Evolutionary conservation across 1,140 invertebrate species (phyloP).

Genomic region (Philotrypesis tridentata): DNA sequence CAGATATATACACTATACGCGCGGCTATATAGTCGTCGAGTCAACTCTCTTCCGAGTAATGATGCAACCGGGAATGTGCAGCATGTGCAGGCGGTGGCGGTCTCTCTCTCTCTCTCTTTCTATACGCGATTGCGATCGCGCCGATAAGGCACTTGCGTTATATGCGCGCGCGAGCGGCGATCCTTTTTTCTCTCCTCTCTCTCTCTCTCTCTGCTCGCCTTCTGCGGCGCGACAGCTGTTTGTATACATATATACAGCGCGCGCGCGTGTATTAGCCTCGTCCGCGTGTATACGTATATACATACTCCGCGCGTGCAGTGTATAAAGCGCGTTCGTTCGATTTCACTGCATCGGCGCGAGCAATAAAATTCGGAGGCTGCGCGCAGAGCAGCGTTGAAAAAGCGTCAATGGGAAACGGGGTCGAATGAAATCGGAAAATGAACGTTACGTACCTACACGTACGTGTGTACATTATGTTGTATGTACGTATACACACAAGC

Average conservation of each 20-base stretch:
- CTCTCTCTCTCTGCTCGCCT: background rate
- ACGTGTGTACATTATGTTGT: background rate
- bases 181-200: constrained; percentile 2
- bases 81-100: constrained; percentile 30
- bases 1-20: background rate
- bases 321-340: background rate
- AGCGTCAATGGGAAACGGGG: background rate
- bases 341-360: background rate
- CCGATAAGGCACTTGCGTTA: constrained; percentile 29
- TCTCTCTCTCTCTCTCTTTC: background rate
- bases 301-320: background rate
- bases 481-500: too few relatives aligned
- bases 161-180: background rate
- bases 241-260: background rate
- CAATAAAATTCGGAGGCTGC: background rate
- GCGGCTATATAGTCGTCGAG: background rate
- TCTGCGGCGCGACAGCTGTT: constrained; percentile 13
- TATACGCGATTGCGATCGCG: constrained; percentile 13
- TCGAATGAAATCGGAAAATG: background rate
- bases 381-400: background rate
- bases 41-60: constrained; percentile 48
- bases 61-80: constrained; percentile 45
- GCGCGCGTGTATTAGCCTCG: too few relatives aligned
- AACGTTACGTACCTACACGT: background rate
- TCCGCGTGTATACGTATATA: background rate